phyloP scores from a whole-genome alignment of 2,113 vertebrate species.

The Mesocricetus auratus region DNA sequence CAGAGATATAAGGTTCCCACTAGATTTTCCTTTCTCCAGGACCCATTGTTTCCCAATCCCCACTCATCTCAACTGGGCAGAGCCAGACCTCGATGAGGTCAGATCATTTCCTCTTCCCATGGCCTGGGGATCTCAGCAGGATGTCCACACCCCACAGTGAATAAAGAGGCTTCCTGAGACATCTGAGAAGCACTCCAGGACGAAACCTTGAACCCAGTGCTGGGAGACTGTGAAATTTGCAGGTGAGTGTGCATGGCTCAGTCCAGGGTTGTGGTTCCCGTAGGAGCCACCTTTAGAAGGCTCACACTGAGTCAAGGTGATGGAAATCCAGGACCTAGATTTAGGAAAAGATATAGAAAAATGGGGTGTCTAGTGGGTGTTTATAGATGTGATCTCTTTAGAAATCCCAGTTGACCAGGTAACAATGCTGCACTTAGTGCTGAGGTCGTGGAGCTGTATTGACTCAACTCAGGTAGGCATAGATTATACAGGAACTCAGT shows the following conservation, averaged over 20 bases:
- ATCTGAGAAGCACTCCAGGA: too few relatives aligned
- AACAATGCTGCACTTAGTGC: too few relatives aligned
- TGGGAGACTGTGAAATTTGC: not conserved
- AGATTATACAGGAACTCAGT: not conserved
- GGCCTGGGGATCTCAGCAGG: not conserved
- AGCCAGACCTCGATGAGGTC: not conserved
- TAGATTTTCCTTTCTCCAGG: not conserved
- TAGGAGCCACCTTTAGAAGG: not conserved
- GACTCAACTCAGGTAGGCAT: not conserved
- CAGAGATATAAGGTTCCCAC: not conserved
- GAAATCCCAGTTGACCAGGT: too few relatives aligned
- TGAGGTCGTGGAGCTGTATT: too few relatives aligned
- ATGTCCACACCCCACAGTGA: not conserved
- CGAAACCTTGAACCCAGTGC: not conserved
- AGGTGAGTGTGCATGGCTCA: not conserved
- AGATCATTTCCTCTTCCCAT: not conserved
- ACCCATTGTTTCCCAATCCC: not conserved
- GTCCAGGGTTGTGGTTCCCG: rapidly evolving
- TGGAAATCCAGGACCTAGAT: not conserved
- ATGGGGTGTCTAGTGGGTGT: too few relatives aligned
- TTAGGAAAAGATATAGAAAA: not conserved
- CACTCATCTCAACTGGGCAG: not conserved
- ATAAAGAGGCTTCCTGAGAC: not conserved
- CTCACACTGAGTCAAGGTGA: not conserved
- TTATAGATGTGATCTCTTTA: not conserved